Percentiles rank a stretch among this genome's conserved stretches.
phyloP scores from a whole-genome alignment of 2,797 vertebrate species.

The Xenentodon cancila region DNA sequence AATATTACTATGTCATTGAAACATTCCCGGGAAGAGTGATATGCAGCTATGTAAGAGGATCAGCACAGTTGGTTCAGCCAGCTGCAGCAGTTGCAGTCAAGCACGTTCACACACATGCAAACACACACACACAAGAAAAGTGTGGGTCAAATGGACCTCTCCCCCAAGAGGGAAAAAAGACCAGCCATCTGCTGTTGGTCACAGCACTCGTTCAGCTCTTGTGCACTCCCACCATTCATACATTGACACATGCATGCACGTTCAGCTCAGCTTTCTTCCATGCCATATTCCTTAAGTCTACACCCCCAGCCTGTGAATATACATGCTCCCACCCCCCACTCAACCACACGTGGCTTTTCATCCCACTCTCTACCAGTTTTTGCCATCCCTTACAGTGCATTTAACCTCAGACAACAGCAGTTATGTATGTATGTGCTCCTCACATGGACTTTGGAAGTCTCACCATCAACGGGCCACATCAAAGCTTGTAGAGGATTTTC shows the following conservation, averaged over 20 bases:
- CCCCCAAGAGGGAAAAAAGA: constrained; percentile 37
- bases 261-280: constrained; percentile 56
- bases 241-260: constrained; percentile 23
- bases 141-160: constrained; percentile 56
- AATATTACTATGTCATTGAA: constrained; percentile 55
- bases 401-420: constrained; percentile 52
- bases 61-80: constrained; percentile 71
- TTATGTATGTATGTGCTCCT: constrained; percentile 58
- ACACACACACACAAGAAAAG: constrained; percentile 41
- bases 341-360: constrained; percentile 38
- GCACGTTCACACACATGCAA: constrained; percentile 26
- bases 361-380: constrained; percentile 40
- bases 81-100: constrained; percentile 60
- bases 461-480: constrained; percentile 62
- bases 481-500: constrained; percentile 52
- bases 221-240: constrained; percentile 26
- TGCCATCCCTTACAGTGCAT: constrained; percentile 41
- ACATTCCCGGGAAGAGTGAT: constrained; percentile 58
- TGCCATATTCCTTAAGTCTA: constrained; percentile 39
- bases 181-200: constrained; percentile 72
- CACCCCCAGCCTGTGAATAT: constrained; percentile 48
- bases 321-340: constrained; percentile 21
- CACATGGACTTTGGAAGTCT: constrained; percentile 68
- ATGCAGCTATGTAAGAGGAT: constrained; percentile 63
- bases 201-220: constrained; percentile 39